Conservation (phyloP, 2,888 invertebrate species). For the Heteromurus nitidus region DNA sequence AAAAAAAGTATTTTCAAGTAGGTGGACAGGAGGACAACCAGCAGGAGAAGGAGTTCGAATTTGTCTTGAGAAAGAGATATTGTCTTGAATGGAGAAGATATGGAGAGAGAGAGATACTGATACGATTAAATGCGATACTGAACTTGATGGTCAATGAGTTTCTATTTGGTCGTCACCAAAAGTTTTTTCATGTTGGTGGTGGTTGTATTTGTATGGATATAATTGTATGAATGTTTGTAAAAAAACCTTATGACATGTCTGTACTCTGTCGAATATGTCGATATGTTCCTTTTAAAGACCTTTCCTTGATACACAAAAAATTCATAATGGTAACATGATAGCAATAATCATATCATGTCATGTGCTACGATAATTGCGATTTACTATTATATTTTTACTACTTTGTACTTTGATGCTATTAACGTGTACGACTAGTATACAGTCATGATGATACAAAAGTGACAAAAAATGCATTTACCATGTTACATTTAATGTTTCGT, state of each 20-base stretch:
- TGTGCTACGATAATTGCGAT: not conserved
- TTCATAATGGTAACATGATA: conserved; percentile 13
- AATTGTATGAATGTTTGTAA: too few relatives aligned
- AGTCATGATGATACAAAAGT: not conserved
- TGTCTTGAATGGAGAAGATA: conserved; percentile 48
- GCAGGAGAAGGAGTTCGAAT: conserved; percentile 36
- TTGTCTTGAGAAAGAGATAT: not conserved
- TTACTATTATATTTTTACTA: not conserved
- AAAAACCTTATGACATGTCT: too few relatives aligned
- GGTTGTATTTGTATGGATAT: too few relatives aligned
- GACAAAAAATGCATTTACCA: not conserved
- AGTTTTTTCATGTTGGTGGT: not conserved
- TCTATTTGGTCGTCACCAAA: not conserved
- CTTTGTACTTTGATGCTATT: not conserved
- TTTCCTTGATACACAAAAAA: too few relatives aligned
- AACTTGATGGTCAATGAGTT: conserved; percentile 9
- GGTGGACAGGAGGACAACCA: conserved; percentile 68
- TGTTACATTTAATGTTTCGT: too few relatives aligned
- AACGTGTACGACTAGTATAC: not conserved
- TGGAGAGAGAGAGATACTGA: not conserved
- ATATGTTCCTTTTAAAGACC: not conserved
- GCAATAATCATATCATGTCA: conserved; percentile 13
- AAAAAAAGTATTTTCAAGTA: conserved; percentile 44
- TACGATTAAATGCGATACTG: not conserved
- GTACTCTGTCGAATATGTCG: conserved; percentile 11